Percentiles rank a stretch among this genome's conserved stretches.
phyloP scores from a whole-genome alignment of 2,888 invertebrate genomes.

The Crematogaster levior region DNA sequence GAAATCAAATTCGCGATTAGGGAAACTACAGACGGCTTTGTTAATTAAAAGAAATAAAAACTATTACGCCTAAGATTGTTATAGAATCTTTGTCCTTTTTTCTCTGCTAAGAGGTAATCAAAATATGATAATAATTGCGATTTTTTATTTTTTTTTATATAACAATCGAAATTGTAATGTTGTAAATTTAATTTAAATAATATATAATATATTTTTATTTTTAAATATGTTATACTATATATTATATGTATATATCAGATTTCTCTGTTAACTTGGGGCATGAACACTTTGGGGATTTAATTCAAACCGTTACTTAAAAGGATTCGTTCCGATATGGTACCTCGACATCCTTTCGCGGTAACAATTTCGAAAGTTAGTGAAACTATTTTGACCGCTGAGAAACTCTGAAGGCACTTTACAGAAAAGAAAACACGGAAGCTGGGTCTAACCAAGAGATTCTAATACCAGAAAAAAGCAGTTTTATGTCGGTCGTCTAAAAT shows the following conservation, averaged over 20 bases:
- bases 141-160: too few species aligned
- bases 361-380: conserved; percentile 66
- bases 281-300: not conserved
- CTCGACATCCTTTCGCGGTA: conserved; percentile 18
- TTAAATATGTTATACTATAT: not conserved
- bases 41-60: not conserved
- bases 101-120: not conserved
- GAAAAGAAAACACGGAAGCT: conserved; percentile 62
- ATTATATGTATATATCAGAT: too few species aligned
- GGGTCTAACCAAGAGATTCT: conserved; percentile 37
- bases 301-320: not conserved
- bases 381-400: conserved; percentile 67
- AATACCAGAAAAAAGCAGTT: conserved; percentile 62
- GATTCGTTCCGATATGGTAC: conserved; percentile 2
- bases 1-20: conserved; percentile 8
- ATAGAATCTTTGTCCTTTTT: not conserved
- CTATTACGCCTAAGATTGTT: not conserved
- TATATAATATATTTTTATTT: not conserved
- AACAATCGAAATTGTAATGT: not conserved
- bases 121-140: not conserved
- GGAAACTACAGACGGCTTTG: not conserved
- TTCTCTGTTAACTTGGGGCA: not conserved
- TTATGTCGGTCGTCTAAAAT: conserved; percentile 73
- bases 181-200: not conserved
- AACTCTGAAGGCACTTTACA: conserved; percentile 56